Evolutionary conservation across 2,113 vertebrate genomes (phyloP), one percentile per base, ranked within the genome.

Genomic region (Engystomops pustulosus): DNA sequence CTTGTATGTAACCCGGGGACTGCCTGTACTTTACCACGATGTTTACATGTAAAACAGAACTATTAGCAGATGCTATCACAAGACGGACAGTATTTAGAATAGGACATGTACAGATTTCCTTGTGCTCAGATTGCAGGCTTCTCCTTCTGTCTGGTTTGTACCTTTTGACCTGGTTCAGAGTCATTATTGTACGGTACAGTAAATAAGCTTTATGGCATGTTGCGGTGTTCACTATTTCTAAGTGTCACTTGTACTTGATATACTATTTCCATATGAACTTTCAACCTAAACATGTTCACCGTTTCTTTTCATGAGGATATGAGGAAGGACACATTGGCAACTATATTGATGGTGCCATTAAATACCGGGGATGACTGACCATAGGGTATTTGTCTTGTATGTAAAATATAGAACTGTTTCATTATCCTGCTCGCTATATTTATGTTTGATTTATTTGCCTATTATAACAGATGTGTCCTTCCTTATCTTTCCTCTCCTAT

Each of bases 291-390:
- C 30, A n/a, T 6, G 34, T 67, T 67, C 62, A 34, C 62, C 62
- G 34, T 30, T 65, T 30, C 60, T 65, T 65, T 34, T 34, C 62
- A 14, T 67, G 62, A 18, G 32, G 62, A 6, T 18, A 32, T 34
- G 15, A 3, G 18, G 27, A 67, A 67, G 30, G 62, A 67, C 62
- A 67, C 34, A 67, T 32, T 30, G 30, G 12, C 30, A 67, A 20
- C 14, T 67, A 34, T 67, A 67, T 67, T 67, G 62, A 67, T 67
- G 30, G 30, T 67, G 62, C 30, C 62, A 67, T 67, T 67, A 67
- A 67, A 25, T 15, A 30, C 60, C 30, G 60, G 30, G 32, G 18
- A 53, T 7, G 32, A 34, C 62, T 34, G 62, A 15, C 32, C 62
- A 34, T 3, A 18, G 15, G 1, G 7, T 34, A 17, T 67, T 67